These are phyloP conservation scores for Ips typographus DNA, from an alignment of 1,140 invertebrate species.

Conservation along the genomic window DNA sequence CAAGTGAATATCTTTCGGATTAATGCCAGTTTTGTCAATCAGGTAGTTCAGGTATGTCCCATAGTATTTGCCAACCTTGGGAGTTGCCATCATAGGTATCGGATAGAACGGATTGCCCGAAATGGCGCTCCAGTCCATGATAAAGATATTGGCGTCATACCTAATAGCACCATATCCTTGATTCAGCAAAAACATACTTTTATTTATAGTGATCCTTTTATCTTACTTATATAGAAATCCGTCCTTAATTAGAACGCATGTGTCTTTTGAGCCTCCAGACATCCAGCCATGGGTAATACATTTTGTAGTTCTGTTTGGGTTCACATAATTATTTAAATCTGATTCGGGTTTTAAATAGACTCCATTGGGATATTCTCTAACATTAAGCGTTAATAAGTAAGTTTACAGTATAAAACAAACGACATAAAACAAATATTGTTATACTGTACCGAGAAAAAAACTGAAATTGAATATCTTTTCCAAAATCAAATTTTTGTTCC, in stretches of 20 bases:
- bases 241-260: slow-evolving; percentile 53
- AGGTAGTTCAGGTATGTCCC: slow-evolving; percentile 64
- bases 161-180: slow-evolving; percentile 25
- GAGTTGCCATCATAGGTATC: slow-evolving; percentile 63
- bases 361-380: slow-evolving; percentile 34
- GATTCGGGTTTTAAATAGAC: slow-evolving; percentile 14
- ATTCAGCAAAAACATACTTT: neutral
- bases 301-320: slow-evolving; percentile 60
- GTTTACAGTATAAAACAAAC: neutral
- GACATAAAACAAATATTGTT: neutral
- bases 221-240: slow-evolving; percentile 51
- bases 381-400: slow-evolving; percentile 3
- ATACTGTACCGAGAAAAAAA: slow-evolving; percentile 50
- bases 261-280: slow-evolving; percentile 55
- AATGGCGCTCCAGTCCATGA: slow-evolving; percentile 63
- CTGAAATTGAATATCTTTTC: slow-evolving; percentile 50
- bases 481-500: slow-evolving; percentile 25
- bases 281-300: slow-evolving; percentile 77
- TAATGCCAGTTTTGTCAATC: slow-evolving; percentile 53
- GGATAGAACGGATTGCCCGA: slow-evolving; percentile 66
- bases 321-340: slow-evolving; percentile 53
- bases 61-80: slow-evolving; percentile 62
- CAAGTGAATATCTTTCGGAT: slow-evolving; percentile 61
- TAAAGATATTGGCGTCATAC: slow-evolving; percentile 65
- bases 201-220: neutral